Evolutionary conservation across 2,113 vertebrate genomes (phyloP).

Genomic region (Triplophysa siluroides): DNA sequence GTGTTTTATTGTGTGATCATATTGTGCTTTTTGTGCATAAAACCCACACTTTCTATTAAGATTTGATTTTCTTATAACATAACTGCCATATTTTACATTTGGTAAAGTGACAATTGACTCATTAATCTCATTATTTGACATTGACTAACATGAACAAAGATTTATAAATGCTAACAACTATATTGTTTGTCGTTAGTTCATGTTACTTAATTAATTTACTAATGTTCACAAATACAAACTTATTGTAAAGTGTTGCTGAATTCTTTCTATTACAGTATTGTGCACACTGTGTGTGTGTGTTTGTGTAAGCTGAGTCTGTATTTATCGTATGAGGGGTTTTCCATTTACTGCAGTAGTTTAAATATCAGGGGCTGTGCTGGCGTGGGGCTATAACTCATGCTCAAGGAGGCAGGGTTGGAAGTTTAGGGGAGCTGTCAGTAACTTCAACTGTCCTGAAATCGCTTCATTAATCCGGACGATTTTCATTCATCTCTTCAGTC

Average conservation of each 20-base stretch:
- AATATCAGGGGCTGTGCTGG: slow-evolving; percentile 10
- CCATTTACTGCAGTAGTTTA: slow-evolving; percentile 27
- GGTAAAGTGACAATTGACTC: slow-evolving; percentile 3
- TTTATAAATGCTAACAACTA: too few relatives aligned
- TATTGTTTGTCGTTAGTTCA: too few relatives aligned
- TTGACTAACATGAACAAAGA: too few relatives aligned
- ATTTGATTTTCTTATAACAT: too few relatives aligned
- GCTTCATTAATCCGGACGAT: slow-evolving; percentile 59
- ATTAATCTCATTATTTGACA: slow-evolving; percentile 1
- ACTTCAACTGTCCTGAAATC: slow-evolving; percentile 57
- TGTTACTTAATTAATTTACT: too few relatives aligned
- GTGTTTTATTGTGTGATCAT: too few relatives aligned
- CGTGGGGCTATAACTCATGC: slow-evolving; percentile 34
- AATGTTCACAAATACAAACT: too few relatives aligned
- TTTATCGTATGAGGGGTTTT: not conserved
- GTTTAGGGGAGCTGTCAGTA: slow-evolving; percentile 53
- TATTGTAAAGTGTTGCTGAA: too few relatives aligned
- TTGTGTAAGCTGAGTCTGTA: not conserved
- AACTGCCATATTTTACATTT: not conserved
- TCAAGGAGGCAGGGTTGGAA: slow-evolving; percentile 23
- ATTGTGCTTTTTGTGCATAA: too few relatives aligned
- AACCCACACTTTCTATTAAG: too few relatives aligned
- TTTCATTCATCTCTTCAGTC: slow-evolving; percentile 58
- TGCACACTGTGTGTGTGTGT: slow-evolving; percentile 12
- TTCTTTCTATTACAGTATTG: too few relatives aligned